Conservation (phyloP, 92 coral and sea anemone species). For the Zoanthus sociatus region DNA sequence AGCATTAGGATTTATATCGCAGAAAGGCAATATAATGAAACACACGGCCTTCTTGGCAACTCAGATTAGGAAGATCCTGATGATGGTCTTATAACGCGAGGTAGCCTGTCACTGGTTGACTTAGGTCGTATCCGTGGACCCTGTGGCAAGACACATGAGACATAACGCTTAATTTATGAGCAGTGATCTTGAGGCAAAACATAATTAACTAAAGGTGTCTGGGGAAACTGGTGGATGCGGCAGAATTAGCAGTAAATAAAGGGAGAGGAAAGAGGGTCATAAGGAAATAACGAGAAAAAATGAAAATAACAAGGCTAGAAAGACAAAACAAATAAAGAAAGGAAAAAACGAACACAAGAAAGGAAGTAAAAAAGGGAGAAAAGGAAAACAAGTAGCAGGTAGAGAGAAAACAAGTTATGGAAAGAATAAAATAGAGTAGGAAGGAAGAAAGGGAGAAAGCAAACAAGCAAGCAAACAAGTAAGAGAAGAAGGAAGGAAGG, state of each 20-base stretch:
- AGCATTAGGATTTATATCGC: not conserved
- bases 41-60: not conserved
- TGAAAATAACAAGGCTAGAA: too few relatives aligned
- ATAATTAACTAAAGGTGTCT: not conserved
- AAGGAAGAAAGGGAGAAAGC: too few relatives aligned
- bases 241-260: not conserved
- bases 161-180: not conserved
- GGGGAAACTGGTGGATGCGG: not conserved
- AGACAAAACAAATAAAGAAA: not conserved
- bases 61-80: conserved; percentile 3
- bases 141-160: not conserved
- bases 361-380: too few relatives aligned
- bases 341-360: too few relatives aligned
- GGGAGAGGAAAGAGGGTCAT: not conserved
- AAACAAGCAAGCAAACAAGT: too few relatives aligned
- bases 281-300: not conserved
- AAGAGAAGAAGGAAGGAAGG: not conserved
- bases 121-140: not conserved
- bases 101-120: not conserved
- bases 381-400: too few relatives aligned
- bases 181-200: not conserved
- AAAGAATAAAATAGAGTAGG: too few relatives aligned
- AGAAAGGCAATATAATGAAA: not conserved
- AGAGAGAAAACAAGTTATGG: too few relatives aligned
- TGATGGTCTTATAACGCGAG: not conserved